A percentile compares a stretch with the other conserved stretches of the same genome.
Evolutionary conservation across 2,113 vertebrate genomes (phyloP).

Genomic region (Tinamus guttatus): DNA sequence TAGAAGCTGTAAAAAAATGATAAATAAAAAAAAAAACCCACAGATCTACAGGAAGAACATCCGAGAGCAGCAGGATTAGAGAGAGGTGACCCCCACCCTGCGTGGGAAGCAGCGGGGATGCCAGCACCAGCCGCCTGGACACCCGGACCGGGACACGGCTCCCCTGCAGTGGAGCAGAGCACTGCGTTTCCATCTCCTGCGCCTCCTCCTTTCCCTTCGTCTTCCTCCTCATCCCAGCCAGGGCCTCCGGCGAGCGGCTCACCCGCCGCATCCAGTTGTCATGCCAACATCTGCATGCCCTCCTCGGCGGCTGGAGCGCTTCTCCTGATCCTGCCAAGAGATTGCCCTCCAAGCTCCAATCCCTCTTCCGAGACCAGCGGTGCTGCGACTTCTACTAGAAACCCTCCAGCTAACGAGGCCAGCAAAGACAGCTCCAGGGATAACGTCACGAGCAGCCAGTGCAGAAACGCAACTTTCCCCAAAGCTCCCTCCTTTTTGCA

Average conservation of each 20-base stretch:
- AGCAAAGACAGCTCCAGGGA: neutral
- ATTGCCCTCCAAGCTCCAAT: neutral
- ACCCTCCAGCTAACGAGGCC: neutral
- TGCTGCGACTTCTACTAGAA: neutral
- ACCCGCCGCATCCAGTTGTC: rapidly evolving
- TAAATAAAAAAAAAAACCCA: neutral
- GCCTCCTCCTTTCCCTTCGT: neutral
- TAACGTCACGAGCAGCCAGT: neutral
- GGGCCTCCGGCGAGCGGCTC: neutral
- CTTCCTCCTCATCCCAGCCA: neutral
- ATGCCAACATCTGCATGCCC: rapidly evolving
- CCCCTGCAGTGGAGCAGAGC: too few relatives aligned
- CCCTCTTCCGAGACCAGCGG: neutral
- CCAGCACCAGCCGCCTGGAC: too few relatives aligned
- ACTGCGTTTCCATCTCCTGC: too few relatives aligned
- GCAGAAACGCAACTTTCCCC: neutral
- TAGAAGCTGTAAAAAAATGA: neutral
- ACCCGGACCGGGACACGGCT: too few relatives aligned
- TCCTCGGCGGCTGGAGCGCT: neutral
- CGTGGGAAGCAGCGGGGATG: too few relatives aligned
- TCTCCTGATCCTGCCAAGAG: neutral
- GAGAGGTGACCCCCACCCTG: neutral
- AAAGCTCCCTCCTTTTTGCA: slow-evolving; percentile 24
- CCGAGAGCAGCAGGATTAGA: slow-evolving; percentile 27
- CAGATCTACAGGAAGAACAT: slow-evolving; percentile 22